Evolutionary conservation across 2,888 invertebrate genomes (phyloP).

Genomic region (Antheraea assamensis): DNA sequence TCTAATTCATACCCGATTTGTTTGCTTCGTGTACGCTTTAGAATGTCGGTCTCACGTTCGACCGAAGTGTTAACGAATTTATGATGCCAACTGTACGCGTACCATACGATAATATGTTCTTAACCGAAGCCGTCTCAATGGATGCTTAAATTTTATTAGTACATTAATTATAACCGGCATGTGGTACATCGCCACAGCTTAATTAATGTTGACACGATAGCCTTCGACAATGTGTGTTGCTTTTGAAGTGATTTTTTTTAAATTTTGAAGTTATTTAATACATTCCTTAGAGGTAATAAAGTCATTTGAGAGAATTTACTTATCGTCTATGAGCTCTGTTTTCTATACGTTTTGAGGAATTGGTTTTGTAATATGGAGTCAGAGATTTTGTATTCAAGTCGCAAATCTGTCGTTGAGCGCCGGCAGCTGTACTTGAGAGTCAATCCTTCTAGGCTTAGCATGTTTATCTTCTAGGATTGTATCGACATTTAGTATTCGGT

Average conservation of each 20-base stretch:
- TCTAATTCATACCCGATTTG: not conserved
- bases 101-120: slow-evolving; percentile 3
- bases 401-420: too few species aligned
- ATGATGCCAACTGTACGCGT: slow-evolving; percentile 9
- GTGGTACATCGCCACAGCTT: slow-evolving; percentile 12
- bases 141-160: slow-evolving; percentile 19
- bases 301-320: too few species aligned
- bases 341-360: too few species aligned
- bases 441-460: too few species aligned
- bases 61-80: slow-evolving; percentile 9
- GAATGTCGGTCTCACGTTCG: slow-evolving; percentile 1
- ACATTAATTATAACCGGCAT: slow-evolving; percentile 21
- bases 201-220: slow-evolving; percentile 16
- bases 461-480: too few species aligned
- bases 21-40: not conserved
- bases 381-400: too few species aligned
- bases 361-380: too few species aligned
- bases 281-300: not conserved
- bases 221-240: not conserved
- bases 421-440: too few species aligned
- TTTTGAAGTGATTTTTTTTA: not conserved
- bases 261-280: not conserved
- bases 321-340: too few species aligned
- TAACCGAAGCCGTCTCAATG: slow-evolving; percentile 10
- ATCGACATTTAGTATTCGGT: too few species aligned